These are phyloP conservation scores for Crotalus tigris DNA, from an alignment of 2,113 vertebrate species.

Conservation along the genomic window DNA sequence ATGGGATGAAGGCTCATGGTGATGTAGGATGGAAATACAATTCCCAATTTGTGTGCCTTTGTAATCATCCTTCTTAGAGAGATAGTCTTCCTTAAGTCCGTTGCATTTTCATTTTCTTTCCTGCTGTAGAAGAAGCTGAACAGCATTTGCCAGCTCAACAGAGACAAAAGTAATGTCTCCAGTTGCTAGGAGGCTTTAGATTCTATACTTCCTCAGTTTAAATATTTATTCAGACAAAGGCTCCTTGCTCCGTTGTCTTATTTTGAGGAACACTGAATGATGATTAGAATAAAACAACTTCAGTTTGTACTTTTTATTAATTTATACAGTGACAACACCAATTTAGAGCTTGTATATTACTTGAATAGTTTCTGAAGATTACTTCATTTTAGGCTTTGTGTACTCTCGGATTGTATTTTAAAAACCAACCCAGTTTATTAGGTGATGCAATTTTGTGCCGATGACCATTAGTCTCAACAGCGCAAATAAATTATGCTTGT, in stretches of 20 bases:
- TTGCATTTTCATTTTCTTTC: constrained; percentile 10
- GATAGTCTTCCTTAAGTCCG: background rate
- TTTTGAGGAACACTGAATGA: background rate
- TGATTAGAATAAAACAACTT: background rate
- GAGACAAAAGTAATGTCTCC: background rate
- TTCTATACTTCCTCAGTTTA: background rate
- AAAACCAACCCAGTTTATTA: background rate
- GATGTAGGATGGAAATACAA: constrained; percentile 10
- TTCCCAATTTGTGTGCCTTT: background rate
- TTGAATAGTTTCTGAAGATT: background rate
- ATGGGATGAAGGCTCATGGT: background rate
- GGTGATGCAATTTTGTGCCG: background rate
- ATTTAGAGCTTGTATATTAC: background rate
- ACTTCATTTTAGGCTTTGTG: background rate
- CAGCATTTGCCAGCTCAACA: background rate
- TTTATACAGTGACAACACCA: background rate
- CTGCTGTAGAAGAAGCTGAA: background rate
- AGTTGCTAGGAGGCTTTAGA: background rate
- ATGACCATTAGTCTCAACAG: background rate
- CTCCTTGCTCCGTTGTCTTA: background rate
- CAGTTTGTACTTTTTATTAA: constrained; percentile 2
- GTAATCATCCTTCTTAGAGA: background rate
- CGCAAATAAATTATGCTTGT: background rate
- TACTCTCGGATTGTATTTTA: background rate
- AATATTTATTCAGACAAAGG: background rate